These are phyloP conservation scores for Vireo altiloquus DNA, from an alignment of 2,113 vertebrate species.

Conservation along the genomic window DNA sequence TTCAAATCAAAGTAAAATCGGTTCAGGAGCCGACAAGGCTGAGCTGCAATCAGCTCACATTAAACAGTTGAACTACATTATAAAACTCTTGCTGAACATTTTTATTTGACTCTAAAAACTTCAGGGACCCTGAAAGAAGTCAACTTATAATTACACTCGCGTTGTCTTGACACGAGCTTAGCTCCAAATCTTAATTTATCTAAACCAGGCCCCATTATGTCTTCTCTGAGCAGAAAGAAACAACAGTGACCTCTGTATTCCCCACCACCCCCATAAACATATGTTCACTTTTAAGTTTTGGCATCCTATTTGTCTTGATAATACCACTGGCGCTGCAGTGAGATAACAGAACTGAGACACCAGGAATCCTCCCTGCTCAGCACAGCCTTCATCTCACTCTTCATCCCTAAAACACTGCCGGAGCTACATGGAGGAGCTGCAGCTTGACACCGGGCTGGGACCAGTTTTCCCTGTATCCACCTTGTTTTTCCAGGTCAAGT, in stretches of 20 bases:
- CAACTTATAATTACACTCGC: conserved; percentile 31
- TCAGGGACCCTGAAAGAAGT: conserved; percentile 28
- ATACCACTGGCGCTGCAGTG: conserved; percentile 21
- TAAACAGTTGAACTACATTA: background rate
- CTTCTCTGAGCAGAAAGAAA: conserved; percentile 42
- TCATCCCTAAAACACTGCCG: background rate
- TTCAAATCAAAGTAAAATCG: background rate
- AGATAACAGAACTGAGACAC: background rate
- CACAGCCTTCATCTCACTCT: background rate
- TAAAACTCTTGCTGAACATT: conserved; percentile 29
- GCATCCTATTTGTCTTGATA: conserved; percentile 55
- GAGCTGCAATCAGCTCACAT: background rate
- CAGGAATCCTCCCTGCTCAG: conserved; percentile 28
- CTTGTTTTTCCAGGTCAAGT: background rate
- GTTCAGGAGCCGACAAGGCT: background rate
- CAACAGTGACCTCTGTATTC: conserved; percentile 46
- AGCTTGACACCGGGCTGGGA: fast-evolving
- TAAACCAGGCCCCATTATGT: conserved; percentile 46
- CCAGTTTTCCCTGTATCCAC: background rate
- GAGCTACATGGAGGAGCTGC: background rate
- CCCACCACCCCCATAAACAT: conserved; percentile 48
- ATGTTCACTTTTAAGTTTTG: conserved; percentile 53
- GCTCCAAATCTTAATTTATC: conserved; percentile 55
- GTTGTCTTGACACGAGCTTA: conserved; percentile 12
- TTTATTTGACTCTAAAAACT: conserved; percentile 27